Base-by-base conservation (phyloP, 2,113 vertebrate species). In the Elaphurus davidianus region DNA sequence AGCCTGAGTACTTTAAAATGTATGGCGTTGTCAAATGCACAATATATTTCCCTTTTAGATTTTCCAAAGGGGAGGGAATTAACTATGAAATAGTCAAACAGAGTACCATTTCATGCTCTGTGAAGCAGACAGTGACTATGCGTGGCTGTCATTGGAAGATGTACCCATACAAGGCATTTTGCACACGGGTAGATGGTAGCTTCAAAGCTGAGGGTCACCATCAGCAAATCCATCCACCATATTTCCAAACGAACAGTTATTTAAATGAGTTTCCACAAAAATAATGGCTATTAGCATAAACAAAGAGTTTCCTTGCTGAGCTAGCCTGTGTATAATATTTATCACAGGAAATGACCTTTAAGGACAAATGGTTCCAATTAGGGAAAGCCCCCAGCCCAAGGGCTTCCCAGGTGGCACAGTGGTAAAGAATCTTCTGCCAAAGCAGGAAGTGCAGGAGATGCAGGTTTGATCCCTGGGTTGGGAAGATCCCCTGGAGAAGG, bases 1-100 rank as follows among this genome's bases (percentile, higher is more conserved):
- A 82, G 87, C n/a, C 43, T 7, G 52, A 91, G 64, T 28, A 86
- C 27, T 92, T 94, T 8, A 82, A 93, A 88, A 95, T 91, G 40
- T 47, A 88, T 50, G 67, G 27, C 81, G 59, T 23, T 83, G 67
- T 87, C 93, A 82, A 78, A 40, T 47, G n/a, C 54, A 91, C 84
- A 93, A 59, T 62, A 54, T 64, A 40, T 54, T 90, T 84, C n/a
- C 47, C 74, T 45, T 83, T 95, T 16, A 87, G 55, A 92, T 33
- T 87, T 97, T 78, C 55, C 78, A 50, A 50, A 62, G 71, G 30
- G 30, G 36, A 86, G 85, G 14, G 12, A 87, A 84, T 87, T 87
- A 33, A 94, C 92, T 52, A n/a, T 40, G 78, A 52, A 55, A 21
- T 23, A 54, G 81, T 54, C 74, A 43, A 60, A 74, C 1, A 7